phyloP scores from a whole-genome alignment of 2,113 vertebrate species.

The Lipophrys pholis region DNA sequence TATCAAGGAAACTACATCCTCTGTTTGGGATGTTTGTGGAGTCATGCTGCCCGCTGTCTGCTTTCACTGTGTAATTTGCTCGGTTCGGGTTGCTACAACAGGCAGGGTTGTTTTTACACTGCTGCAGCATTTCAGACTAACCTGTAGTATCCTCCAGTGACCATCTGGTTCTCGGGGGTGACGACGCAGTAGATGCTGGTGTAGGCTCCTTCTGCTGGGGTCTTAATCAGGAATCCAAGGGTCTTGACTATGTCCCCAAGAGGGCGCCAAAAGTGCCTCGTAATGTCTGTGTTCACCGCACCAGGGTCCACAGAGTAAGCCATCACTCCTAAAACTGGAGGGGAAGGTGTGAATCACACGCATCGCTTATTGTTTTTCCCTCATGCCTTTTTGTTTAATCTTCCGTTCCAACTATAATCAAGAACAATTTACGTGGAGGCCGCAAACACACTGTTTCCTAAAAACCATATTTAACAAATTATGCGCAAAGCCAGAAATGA shows the following conservation, averaged over 20 bases:
- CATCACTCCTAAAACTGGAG: conserved; percentile 71
- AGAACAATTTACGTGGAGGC: too few relatives aligned
- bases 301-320: conserved; percentile 80
- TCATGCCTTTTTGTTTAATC: too few relatives aligned
- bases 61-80: not conserved
- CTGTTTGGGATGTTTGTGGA: too few relatives aligned
- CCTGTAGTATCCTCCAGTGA: conserved; percentile 76
- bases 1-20: too few relatives aligned
- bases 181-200: conserved; percentile 76
- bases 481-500: too few relatives aligned
- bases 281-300: conserved; percentile 68
- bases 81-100: not conserved
- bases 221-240: conserved; percentile 65
- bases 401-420: too few relatives aligned
- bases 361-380: too few relatives aligned
- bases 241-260: conserved; percentile 48
- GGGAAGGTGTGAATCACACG: not conserved
- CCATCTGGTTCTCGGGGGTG: conserved; percentile 70
- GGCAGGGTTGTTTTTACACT: not conserved
- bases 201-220: conserved; percentile 75
- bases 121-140: conserved; percentile 37
- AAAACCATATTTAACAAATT: too few relatives aligned
- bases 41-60: not conserved
- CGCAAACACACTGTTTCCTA: too few relatives aligned
- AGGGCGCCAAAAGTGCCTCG: conserved; percentile 60